Evolutionary conservation across 2,797 vertebrate species (phyloP).

Genomic region (Poecilia wingei): DNA sequence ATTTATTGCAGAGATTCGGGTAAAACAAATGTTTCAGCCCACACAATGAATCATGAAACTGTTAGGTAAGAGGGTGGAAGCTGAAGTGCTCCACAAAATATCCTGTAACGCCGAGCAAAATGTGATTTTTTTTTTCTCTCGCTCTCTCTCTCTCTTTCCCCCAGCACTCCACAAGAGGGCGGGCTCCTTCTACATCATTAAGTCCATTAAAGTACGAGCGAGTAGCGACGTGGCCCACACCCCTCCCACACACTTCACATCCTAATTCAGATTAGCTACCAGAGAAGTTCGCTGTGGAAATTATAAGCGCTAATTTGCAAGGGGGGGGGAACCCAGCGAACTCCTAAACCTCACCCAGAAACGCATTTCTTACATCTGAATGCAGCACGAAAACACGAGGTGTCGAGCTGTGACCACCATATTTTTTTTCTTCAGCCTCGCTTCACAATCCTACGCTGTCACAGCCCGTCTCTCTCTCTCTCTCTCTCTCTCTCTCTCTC

Average conservation of each 20-base stretch:
- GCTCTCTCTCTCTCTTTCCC: not conserved
- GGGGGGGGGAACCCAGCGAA: not conserved
- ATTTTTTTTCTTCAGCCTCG: slow-evolving; percentile 54
- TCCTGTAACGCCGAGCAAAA: not conserved
- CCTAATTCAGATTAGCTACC: slow-evolving; percentile 37
- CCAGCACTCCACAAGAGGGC: slow-evolving; percentile 68
- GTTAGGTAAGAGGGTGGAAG: slow-evolving; percentile 53
- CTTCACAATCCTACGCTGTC: slow-evolving; percentile 66
- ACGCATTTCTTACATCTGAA: slow-evolving; percentile 9
- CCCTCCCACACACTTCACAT: slow-evolving; percentile 60
- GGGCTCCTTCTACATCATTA: slow-evolving; percentile 52
- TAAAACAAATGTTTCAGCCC: slow-evolving; percentile 35
- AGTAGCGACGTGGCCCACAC: slow-evolving; percentile 42
- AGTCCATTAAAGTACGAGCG: slow-evolving; percentile 42
- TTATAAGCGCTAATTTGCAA: slow-evolving; percentile 3
- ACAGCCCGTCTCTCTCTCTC: slow-evolving; percentile 65
- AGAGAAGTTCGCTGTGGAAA: slow-evolving; percentile 43
- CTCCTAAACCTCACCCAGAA: not conserved
- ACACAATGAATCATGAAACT: slow-evolving; percentile 59
- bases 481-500: slow-evolving; percentile 68
- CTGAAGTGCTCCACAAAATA: slow-evolving; percentile 38
- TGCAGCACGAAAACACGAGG: slow-evolving; percentile 15
- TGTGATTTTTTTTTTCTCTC: not conserved
- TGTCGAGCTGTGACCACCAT: slow-evolving; percentile 62
- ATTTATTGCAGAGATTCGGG: slow-evolving; percentile 3